Evolutionary conservation across 1,140 invertebrate species (phyloP).

Genomic region (Metaphire vulgaris): DNA sequence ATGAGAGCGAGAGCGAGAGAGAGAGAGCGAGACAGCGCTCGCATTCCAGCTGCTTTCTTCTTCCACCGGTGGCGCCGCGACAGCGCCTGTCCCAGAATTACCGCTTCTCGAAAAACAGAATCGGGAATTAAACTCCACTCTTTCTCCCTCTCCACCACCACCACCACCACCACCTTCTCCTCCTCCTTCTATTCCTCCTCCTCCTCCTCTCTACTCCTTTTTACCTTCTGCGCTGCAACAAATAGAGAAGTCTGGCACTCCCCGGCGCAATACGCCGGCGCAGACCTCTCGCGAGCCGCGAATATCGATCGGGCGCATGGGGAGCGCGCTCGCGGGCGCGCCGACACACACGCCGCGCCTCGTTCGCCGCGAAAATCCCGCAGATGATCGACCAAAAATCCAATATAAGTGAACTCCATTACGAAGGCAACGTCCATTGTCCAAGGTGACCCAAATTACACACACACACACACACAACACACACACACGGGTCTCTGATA

Average conservation of each 20-base stretch:
- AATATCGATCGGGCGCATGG: neutral
- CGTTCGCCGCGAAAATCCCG: neutral
- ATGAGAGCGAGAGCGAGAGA: too few relatives aligned
- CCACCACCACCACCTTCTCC: too few relatives aligned
- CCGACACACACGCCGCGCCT: neutral
- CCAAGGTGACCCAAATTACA: neutral
- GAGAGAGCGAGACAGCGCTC: too few relatives aligned
- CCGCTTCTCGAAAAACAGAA: too few relatives aligned
- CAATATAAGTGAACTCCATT: conserved; percentile 3
- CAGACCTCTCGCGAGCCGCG: neutral
- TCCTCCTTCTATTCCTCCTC: neutral
- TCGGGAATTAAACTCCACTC: too few relatives aligned
- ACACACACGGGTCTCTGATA: too few relatives aligned
- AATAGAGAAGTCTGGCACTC: neutral
- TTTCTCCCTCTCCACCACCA: too few relatives aligned
- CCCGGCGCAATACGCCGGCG: neutral
- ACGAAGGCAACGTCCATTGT: neutral
- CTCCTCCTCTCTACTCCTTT: neutral
- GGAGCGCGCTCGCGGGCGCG: too few relatives aligned
- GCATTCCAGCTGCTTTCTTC: too few relatives aligned
- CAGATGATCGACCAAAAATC: neutral
- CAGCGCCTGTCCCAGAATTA: too few relatives aligned
- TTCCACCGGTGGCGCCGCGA: too few relatives aligned
- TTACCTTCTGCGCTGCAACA: neutral
- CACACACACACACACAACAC: neutral